A percentile compares a stretch with the other conserved stretches of the same genome.
Evolutionary conservation across 2,113 vertebrate genomes (phyloP).

Genomic region (Hylia prasina): DNA sequence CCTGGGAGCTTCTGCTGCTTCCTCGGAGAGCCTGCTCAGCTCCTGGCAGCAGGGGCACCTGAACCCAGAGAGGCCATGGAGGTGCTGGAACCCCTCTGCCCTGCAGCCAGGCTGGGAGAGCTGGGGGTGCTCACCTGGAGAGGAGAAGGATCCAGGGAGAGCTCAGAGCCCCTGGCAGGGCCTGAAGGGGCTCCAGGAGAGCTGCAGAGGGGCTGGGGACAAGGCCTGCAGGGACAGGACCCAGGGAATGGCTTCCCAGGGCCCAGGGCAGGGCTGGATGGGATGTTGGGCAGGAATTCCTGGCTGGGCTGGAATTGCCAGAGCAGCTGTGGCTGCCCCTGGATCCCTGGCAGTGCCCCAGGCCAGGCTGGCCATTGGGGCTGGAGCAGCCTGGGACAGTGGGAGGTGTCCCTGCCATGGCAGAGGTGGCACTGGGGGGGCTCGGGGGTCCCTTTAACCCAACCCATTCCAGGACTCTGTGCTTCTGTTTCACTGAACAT

Average conservation of each 20-base stretch:
- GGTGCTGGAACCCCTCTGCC: not conserved
- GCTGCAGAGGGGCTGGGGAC: not conserved
- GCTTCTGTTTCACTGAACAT: accelerated
- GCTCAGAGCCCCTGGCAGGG: accelerated
- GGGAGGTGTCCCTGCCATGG: not conserved
- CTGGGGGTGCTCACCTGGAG: accelerated
- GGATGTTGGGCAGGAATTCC: not conserved
- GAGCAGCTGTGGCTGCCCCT: not conserved
- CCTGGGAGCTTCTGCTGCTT: not conserved
- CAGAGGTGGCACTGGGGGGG: not conserved
- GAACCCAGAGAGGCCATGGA: accelerated
- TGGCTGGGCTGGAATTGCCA: not conserved
- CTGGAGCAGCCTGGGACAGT: not conserved
- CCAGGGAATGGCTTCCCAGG: not conserved
- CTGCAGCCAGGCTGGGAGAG: not conserved
- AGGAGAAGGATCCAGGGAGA: not conserved
- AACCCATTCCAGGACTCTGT: accelerated
- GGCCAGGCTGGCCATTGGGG: not conserved
- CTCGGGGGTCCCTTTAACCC: not conserved
- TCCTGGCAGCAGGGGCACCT: not conserved
- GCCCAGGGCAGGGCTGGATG: not conserved
- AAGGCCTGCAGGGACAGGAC: accelerated
- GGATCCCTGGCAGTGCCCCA: not conserved
- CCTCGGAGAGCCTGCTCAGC: not conserved
- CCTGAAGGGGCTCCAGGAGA: not conserved